Conservation (phyloP, 2,797 vertebrate species). For the Amphiprion clarkii region DNA sequence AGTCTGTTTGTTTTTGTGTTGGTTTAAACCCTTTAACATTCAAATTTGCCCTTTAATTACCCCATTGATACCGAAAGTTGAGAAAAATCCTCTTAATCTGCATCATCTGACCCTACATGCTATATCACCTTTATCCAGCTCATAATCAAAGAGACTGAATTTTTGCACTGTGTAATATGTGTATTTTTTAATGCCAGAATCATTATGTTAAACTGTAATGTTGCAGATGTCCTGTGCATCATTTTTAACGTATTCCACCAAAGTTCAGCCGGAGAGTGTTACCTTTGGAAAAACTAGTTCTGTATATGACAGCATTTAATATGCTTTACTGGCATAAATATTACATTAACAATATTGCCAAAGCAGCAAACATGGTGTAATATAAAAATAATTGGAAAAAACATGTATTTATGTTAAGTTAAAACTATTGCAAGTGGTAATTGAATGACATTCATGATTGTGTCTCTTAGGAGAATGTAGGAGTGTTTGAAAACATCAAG, state of each 20-base stretch:
- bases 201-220: neutral
- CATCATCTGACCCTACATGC: too few relatives aligned
- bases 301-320: too few relatives aligned
- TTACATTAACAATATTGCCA: too few relatives aligned
- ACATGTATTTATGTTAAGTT: too few relatives aligned
- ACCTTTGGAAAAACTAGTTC: too few relatives aligned
- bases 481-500: slow-evolving; percentile 77
- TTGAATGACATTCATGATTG: neutral
- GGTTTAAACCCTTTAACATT: neutral
- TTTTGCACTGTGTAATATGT: neutral
- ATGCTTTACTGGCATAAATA: too few relatives aligned
- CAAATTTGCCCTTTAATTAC: neutral
- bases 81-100: neutral
- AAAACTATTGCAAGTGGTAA: neutral
- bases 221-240: neutral
- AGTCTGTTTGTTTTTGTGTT: neutral
- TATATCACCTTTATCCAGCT: neutral
- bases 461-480: slow-evolving; percentile 65
- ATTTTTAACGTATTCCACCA: neutral
- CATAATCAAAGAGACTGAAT: neutral
- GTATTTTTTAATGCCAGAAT: neutral
- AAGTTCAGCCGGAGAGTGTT: neutral
- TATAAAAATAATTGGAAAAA: too few relatives aligned
- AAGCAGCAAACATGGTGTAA: too few relatives aligned
- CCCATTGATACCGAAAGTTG: neutral